phyloP scores from a whole-genome alignment of 2,888 invertebrate species.

The Scrobipalpa atriplicella region DNA sequence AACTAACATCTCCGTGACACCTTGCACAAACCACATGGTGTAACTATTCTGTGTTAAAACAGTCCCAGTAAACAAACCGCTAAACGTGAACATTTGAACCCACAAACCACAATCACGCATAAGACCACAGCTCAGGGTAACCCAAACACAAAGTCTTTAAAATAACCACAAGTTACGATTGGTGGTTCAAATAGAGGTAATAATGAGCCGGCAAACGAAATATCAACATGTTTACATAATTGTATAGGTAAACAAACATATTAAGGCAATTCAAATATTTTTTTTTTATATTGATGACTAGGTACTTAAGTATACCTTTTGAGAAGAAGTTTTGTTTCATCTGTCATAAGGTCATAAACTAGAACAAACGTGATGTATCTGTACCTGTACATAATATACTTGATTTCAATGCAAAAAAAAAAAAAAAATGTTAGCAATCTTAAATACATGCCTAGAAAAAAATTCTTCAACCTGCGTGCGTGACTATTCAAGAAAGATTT shows the following conservation, averaged over 20 bases:
- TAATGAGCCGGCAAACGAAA: not conserved
- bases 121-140: not conserved
- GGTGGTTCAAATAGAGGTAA: not conserved
- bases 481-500: too few species aligned
- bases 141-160: not conserved
- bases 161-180: slow-evolving; percentile 4
- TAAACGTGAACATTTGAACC: not conserved
- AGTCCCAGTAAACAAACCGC: not conserved
- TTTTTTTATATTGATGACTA: not conserved
- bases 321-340: too few species aligned
- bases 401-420: too few species aligned
- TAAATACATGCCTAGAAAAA: too few species aligned
- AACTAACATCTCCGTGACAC: too few species aligned
- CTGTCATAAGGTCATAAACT: too few species aligned
- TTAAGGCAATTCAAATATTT: too few species aligned
- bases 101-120: slow-evolving; percentile 1
- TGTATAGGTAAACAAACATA: not conserved
- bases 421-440: too few species aligned
- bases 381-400: too few species aligned
- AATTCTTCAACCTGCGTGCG: too few species aligned
- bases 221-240: not conserved
- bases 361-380: too few species aligned
- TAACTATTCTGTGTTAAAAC: not conserved
- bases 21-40: not conserved
- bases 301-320: too few species aligned